phyloP scores from a whole-genome alignment of 2,113 vertebrate species.

The Ceuthmochares aereus region DNA sequence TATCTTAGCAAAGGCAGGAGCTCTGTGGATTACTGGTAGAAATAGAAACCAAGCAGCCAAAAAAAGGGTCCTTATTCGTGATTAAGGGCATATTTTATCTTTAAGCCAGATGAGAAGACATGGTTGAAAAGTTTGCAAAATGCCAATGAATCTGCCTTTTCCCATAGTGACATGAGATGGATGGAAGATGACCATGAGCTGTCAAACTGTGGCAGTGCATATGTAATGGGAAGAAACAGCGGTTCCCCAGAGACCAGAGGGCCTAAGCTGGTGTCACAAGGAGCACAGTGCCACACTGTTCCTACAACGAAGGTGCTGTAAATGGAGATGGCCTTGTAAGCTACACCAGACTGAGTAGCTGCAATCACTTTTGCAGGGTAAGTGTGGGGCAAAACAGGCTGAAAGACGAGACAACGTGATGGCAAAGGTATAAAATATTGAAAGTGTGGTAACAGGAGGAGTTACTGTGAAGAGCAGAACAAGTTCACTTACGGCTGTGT shows the following conservation, averaged over 20 bases:
- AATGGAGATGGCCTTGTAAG: neutral
- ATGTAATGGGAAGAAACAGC: neutral
- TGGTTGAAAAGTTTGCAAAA: neutral
- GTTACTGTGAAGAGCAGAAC: neutral
- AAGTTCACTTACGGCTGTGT: neutral
- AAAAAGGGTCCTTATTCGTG: neutral
- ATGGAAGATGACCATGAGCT: neutral
- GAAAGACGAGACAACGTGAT: neutral
- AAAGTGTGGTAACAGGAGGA: neutral
- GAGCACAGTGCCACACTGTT: fast-evolving
- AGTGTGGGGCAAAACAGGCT: neutral
- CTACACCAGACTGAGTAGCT: fast-evolving
- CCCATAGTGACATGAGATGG: neutral
- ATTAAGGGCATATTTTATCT: neutral
- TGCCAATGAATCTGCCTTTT: neutral
- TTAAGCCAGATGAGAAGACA: neutral
- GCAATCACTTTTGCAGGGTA: neutral
- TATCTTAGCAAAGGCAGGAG: neutral
- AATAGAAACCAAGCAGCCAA: neutral
- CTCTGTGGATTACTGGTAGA: neutral
- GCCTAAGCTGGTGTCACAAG: neutral
- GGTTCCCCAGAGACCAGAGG: neutral
- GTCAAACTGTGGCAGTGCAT: neutral
- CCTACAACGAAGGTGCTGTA: neutral
- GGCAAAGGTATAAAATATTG: neutral